phyloP scores from a whole-genome alignment of 2,797 vertebrate species.

The Peromyscus nudipes region DNA sequence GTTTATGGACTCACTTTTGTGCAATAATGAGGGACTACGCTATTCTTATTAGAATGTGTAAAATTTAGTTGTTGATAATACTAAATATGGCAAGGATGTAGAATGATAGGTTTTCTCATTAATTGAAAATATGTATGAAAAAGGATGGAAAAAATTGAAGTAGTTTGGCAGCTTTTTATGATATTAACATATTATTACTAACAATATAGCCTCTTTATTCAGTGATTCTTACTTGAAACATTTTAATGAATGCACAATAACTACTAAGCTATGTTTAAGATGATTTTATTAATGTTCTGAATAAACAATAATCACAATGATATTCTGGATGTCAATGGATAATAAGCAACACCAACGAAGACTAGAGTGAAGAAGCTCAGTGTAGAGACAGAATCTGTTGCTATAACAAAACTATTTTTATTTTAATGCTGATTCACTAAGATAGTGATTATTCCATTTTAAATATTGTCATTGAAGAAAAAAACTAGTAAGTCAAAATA shows the following conservation, averaged over 20 bases:
- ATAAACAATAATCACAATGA: background rate
- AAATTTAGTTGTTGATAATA: no score
- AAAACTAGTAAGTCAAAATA: slow-evolving; percentile 38
- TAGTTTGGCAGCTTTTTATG: background rate
- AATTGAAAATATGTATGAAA: background rate
- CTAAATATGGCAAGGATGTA: background rate
- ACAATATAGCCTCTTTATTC: background rate
- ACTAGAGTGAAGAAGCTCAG: background rate
- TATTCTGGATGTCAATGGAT: background rate
- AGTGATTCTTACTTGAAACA: background rate
- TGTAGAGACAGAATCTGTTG: background rate
- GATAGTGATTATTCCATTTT: background rate
- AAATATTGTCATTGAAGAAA: background rate
- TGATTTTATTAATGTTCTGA: background rate
- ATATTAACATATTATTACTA: background rate
- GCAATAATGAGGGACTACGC: background rate
- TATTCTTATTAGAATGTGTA: background rate
- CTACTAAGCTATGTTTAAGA: background rate
- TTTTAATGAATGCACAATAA: background rate
- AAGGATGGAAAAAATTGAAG: background rate
- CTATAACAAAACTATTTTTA: background rate
- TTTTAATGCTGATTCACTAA: background rate
- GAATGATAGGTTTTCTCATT: background rate
- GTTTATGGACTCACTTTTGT: background rate
- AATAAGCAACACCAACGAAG: background rate